Conservation (phyloP, 1,140 invertebrate species). For the Drosophila pruinosa region DNA sequence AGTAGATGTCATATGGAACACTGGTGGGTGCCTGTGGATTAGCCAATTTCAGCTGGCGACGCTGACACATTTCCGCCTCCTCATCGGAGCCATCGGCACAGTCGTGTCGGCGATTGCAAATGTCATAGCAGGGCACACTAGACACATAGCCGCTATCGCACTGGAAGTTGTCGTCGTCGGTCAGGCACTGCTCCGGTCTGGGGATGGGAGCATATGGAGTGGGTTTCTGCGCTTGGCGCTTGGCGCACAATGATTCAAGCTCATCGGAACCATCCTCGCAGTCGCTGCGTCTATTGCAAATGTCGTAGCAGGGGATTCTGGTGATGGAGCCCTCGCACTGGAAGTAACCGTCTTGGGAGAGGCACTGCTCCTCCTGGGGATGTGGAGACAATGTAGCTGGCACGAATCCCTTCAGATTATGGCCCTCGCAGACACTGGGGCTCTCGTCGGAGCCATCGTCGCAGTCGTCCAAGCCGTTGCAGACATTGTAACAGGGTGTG, state of each 20-base stretch:
- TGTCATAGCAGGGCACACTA: conserved; percentile 52
- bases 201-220: too few relatives aligned
- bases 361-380: background rate
- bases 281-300: conserved; percentile 84
- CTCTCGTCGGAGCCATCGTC: conserved; percentile 23
- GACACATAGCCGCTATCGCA: conserved; percentile 13
- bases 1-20: background rate
- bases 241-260: background rate
- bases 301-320: conserved; percentile 52
- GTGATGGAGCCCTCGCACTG: conserved; percentile 19
- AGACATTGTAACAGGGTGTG: conserved; percentile 10
- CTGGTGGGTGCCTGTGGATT: background rate
- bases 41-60: too few relatives aligned
- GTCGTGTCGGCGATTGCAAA: conserved; percentile 84
- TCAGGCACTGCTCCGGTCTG: background rate
- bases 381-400: background rate
- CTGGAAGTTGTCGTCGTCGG: background rate
- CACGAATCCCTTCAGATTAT: background rate
- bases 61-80: background rate
- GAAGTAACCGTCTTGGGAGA: background rate
- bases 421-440: too few relatives aligned
- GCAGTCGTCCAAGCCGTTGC: conserved; percentile 11
- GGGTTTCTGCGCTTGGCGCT: background rate
- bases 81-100: conserved; percentile 85
- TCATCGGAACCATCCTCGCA: conserved; percentile 85